Evolutionary conservation across 2,888 invertebrate genomes (phyloP).

Genomic region (Drosophila setosimentum): DNA sequence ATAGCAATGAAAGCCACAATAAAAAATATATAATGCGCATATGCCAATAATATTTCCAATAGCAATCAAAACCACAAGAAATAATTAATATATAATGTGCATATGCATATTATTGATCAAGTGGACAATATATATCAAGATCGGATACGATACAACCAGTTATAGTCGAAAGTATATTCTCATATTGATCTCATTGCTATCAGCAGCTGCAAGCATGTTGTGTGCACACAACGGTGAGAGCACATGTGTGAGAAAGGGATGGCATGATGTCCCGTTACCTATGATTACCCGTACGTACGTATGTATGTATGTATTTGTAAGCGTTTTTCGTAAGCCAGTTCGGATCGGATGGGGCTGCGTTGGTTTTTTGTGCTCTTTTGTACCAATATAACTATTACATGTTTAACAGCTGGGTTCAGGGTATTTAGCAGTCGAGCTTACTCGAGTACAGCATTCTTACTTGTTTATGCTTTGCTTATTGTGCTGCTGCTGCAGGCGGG

Average conservation of each 20-base stretch:
- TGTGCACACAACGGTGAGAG: background rate
- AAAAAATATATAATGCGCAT: too few relatives aligned
- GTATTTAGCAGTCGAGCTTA: background rate
- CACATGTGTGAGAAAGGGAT: background rate
- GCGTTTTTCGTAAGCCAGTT: too few relatives aligned
- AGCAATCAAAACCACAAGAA: too few relatives aligned
- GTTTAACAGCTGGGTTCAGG: background rate
- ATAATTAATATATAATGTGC: too few relatives aligned
- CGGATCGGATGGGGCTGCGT: too few relatives aligned
- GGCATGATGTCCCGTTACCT: background rate
- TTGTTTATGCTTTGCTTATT: constrained; percentile 36
- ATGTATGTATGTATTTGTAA: background rate
- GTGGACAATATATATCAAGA: too few relatives aligned
- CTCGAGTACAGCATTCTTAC: background rate
- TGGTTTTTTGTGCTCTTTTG: too few relatives aligned
- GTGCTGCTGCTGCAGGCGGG: constrained; percentile 47
- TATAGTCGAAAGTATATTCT: too few relatives aligned
- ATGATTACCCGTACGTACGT: background rate
- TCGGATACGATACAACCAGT: too few relatives aligned
- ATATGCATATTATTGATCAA: too few relatives aligned
- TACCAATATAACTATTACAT: background rate
- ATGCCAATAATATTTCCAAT: too few relatives aligned
- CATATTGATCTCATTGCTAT: background rate
- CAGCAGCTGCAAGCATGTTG: background rate
- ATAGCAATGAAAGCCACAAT: background rate